phyloP scores from a whole-genome alignment of 1,140 invertebrate genomes.

The Ips typographus region DNA sequence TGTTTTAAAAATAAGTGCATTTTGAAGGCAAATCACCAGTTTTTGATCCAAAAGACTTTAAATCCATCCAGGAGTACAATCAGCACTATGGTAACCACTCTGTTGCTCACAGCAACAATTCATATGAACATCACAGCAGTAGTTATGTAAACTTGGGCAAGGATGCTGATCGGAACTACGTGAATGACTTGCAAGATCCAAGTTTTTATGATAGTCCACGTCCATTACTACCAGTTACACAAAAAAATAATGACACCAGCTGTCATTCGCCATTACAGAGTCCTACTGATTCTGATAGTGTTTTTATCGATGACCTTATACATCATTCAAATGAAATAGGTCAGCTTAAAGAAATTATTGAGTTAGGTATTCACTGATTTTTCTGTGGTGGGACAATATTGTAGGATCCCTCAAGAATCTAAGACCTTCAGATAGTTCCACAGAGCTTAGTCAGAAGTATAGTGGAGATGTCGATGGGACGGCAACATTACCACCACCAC shows the following conservation, averaged over 20 bases:
- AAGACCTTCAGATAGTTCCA: no score
- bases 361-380: no score
- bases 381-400: no score
- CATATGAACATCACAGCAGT: constrained; percentile 38
- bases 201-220: constrained; percentile 60
- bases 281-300: constrained; percentile 60
- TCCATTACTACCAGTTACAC: constrained; percentile 40
- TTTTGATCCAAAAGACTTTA: constrained; percentile 43
- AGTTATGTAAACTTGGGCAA: constrained; percentile 35
- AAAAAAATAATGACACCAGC: constrained; percentile 24
- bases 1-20: not conserved
- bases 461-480: no score
- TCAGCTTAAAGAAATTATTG: no score
- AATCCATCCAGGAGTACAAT: constrained; percentile 41
- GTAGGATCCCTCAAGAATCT: no score
- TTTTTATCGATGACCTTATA: constrained; percentile 58
- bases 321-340: no score
- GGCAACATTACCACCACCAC: constrained; percentile 56
- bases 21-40: constrained; percentile 56
- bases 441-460: no score
- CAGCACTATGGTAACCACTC: constrained; percentile 29
- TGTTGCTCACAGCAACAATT: constrained; percentile 38
- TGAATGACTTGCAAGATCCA: constrained; percentile 49
- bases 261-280: constrained; percentile 55
- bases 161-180: constrained; percentile 39